Base-by-base conservation (phyloP, 2,797 vertebrate species). In the Alauda arvensis region DNA sequence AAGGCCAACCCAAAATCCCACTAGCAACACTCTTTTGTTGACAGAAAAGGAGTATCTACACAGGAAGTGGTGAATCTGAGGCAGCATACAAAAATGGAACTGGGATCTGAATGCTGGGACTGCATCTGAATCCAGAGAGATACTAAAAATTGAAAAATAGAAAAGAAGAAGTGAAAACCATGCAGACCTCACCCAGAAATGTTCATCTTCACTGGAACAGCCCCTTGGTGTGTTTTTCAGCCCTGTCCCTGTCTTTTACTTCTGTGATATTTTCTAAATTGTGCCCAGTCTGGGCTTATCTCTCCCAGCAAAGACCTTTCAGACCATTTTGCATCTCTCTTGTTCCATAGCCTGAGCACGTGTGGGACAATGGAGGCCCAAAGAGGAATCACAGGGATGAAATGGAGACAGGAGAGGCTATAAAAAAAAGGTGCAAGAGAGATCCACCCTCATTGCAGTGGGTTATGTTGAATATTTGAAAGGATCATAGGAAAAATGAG, bases 1-100 rank as follows among this genome's bases (percentile, higher is more conserved):
- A 43, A 90, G 43, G 46, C 42, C 19, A 87, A 78, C 28, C 48
- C 17, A 23, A 88, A 93, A 93, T 78, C 74, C 67, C 56, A 63
- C 49, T 21, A 17, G 14, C 67, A 82, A 52, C 40, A 79, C 21
- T 21, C 28, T 83, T 85, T 51, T 72, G 14, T 83, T 90, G 81
- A 84, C 57, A 86, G 67, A 82, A 76, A 39, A 77, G 11, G 10
- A 65, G 48, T n/a, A 91, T 18, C 56, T 69, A 53, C 29, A 28
- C 34, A 78, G 48, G 28, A 34, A 67, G 49, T 51, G 31, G 25
- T 80, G 49, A 91, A 72, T 79, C 40, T 80, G 52, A 37, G 51
- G 15, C 21, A 77, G 52, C 8, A 31, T 33, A 48, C 40, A 52
- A 85, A 85, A 87, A 51, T 3, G 45, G 18, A 86, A 51, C 28